These are phyloP conservation scores for Euura lappo DNA, from an alignment of 1,140 invertebrate species.

Conservation along the genomic window DNA sequence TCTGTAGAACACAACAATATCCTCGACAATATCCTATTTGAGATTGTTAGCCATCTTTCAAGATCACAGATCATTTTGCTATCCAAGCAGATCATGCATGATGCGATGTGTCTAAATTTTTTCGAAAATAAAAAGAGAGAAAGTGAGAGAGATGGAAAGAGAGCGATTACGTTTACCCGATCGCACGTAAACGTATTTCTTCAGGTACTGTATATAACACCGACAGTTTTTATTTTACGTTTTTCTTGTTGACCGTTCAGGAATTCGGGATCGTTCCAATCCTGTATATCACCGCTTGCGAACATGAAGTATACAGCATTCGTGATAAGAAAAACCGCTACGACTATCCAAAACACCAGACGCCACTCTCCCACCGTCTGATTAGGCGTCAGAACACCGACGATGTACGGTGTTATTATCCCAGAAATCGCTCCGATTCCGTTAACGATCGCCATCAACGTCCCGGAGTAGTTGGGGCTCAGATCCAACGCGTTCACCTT, in stretches of 20 bases:
- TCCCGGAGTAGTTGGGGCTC: conserved; percentile 82
- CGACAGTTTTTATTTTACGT: conserved; percentile 18
- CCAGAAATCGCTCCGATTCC: conserved; percentile 83
- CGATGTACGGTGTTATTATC: conserved; percentile 79
- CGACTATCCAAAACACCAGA: conserved; percentile 81
- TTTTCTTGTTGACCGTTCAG: conserved; percentile 21
- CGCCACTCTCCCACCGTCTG: conserved; percentile 79
- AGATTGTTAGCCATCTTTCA: too few species aligned
- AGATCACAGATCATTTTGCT: too few species aligned
- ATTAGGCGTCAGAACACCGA: conserved; percentile 77
- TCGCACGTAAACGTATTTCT: not conserved
- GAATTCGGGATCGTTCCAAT: conserved; percentile 67
- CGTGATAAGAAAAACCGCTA: conserved; percentile 74
- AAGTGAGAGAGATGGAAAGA: not conserved
- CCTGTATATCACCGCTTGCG: conserved; percentile 75
- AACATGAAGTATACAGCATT: conserved; percentile 76
- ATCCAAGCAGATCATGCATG: too few species aligned
- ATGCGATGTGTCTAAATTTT: not conserved
- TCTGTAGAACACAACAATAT: too few species aligned
- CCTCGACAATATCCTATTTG: too few species aligned
- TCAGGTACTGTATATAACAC: not conserved
- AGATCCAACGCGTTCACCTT: conserved; percentile 85
- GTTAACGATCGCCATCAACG: conserved; percentile 84
- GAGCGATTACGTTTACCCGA: not conserved
- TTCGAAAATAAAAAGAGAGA: not conserved